These are phyloP conservation scores for Cyprinodon variegatus DNA, from an alignment of 2,113 vertebrate species.

Conservation along the genomic window DNA sequence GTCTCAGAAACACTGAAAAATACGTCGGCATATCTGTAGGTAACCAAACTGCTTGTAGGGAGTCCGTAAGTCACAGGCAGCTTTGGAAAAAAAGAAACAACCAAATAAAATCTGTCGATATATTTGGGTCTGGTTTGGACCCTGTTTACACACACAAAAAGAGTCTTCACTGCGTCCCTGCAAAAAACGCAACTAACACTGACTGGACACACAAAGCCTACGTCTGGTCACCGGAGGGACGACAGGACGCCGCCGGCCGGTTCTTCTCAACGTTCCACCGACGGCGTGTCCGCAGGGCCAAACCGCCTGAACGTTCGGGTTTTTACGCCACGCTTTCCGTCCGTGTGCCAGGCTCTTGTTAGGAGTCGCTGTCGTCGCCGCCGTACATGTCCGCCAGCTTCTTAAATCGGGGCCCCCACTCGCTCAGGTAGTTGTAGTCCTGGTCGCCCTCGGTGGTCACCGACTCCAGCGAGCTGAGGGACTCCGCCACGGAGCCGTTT, in stretches of 20 bases:
- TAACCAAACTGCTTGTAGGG: constrained; percentile 60
- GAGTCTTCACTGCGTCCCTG: constrained; percentile 52
- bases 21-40: constrained; percentile 60
- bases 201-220: constrained; percentile 71
- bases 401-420: constrained; percentile 95
- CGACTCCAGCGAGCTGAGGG: constrained; percentile 94
- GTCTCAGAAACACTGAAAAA: constrained; percentile 74
- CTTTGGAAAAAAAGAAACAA: constrained; percentile 44
- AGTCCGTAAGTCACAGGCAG: constrained; percentile 56
- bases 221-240: constrained; percentile 54
- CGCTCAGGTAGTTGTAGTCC: constrained; percentile 95
- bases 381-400: constrained; percentile 97
- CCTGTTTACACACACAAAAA: constrained; percentile 54
- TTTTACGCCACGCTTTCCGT: constrained; percentile 28
- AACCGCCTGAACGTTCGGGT: constrained; percentile 23
- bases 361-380: constrained; percentile 89
- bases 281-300: constrained; percentile 22
- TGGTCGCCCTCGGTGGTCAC: constrained; percentile 91
- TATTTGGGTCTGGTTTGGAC: constrained; percentile 49
- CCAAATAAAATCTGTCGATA: constrained; percentile 38
- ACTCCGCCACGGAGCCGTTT: constrained; percentile 89
- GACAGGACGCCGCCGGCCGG: constrained; percentile 36
- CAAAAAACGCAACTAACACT: constrained; percentile 70
- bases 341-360: constrained; percentile 60
- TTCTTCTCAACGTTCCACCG: constrained; percentile 11